Percentiles rank a stretch among this genome's conserved stretches.
These are phyloP conservation scores for Zophobas atratus DNA, from an alignment of 1,140 invertebrate species.

Conservation along the genomic window DNA sequence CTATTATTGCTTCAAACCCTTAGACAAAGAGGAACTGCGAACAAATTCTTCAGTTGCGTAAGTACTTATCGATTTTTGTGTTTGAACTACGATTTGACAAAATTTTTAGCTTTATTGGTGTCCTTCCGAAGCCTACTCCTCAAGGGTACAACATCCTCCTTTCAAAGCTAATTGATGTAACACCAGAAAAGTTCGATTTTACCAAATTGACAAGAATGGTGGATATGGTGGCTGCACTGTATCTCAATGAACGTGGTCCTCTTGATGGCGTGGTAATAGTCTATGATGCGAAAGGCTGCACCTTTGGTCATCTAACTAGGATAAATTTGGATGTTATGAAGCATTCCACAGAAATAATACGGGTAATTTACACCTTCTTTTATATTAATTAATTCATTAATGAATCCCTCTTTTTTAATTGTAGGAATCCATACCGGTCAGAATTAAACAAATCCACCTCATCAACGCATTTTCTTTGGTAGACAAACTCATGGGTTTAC, in stretches of 20 bases:
- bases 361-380: slow-evolving; percentile 65
- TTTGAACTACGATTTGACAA: slow-evolving; percentile 56
- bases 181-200: slow-evolving; percentile 71
- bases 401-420: no score
- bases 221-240: slow-evolving; percentile 75
- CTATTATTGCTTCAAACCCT: slow-evolving; percentile 71
- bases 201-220: slow-evolving; percentile 65
- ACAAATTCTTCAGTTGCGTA: slow-evolving; percentile 12
- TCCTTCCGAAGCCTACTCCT: slow-evolving; percentile 68
- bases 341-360: slow-evolving; percentile 77
- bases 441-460: no score
- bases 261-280: slow-evolving; percentile 70
- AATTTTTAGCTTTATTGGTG: slow-evolving; percentile 60
- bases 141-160: slow-evolving; percentile 73
- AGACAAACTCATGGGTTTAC: no score
- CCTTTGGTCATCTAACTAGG: slow-evolving; percentile 71
- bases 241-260: slow-evolving; percentile 70
- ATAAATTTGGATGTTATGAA: slow-evolving; percentile 74
- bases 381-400: no score
- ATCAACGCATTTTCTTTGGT: no score
- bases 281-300: background rate
- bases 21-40: slow-evolving; percentile 59
- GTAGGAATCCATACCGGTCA: no score
- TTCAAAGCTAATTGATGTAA: slow-evolving; percentile 70
- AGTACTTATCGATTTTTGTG: background rate